Evolutionary conservation across 2,888 invertebrate genomes (phyloP).

Genomic region (Dysmachus trigonus): DNA sequence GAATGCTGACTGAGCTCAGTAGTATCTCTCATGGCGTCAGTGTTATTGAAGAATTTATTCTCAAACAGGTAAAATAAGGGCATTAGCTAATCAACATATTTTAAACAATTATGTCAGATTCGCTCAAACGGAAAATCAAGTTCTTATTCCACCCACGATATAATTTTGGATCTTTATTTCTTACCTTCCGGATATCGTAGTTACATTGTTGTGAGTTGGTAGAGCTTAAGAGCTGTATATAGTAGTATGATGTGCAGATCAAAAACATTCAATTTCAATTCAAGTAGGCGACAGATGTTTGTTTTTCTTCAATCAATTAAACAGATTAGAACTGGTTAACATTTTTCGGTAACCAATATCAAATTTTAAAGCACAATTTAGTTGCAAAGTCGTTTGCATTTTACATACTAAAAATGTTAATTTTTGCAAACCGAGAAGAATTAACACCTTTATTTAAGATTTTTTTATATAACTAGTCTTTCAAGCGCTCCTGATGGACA

Average conservation of each 20-base stretch:
- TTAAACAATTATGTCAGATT: slow-evolving; percentile 22
- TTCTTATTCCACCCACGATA: background rate
- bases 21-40: background rate
- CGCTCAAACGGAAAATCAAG: background rate
- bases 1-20: background rate
- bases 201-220: background rate
- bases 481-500: background rate
- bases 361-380: background rate
- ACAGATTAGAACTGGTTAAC: background rate
- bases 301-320: background rate
- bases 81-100: background rate
- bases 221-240: background rate
- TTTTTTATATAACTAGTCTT: background rate
- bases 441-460: background rate
- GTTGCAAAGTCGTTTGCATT: background rate
- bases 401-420: background rate
- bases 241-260: background rate
- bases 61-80: background rate
- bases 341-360: background rate
- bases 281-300: background rate
- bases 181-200: background rate
- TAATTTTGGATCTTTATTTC: background rate
- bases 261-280: background rate
- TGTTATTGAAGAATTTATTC: background rate
- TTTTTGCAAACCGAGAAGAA: background rate